Conservation (phyloP, 2,797 vertebrate species). For the Sylvilagus floridanus region DNA sequence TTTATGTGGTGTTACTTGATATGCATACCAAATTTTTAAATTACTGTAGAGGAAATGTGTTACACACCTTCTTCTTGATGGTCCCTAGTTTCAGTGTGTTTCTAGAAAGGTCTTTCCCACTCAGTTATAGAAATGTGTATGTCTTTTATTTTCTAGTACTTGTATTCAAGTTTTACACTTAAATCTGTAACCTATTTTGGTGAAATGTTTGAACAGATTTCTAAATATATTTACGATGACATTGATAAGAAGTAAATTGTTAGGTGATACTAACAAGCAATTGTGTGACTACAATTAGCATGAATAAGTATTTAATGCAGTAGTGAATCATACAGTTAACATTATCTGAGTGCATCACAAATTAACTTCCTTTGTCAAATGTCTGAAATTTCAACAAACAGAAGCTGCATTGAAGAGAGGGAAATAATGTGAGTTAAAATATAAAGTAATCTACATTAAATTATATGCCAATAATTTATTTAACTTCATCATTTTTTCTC, state of each 20-base stretch:
- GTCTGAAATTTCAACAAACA: constrained; percentile 31
- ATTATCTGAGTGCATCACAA: background rate
- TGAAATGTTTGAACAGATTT: constrained; percentile 34
- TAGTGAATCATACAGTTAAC: background rate
- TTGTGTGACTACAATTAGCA: background rate
- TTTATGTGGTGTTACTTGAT: background rate
- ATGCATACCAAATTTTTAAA: background rate
- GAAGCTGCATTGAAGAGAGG: constrained; percentile 11
- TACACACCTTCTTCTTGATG: background rate
- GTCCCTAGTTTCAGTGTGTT: background rate
- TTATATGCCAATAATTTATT: constrained; percentile 46
- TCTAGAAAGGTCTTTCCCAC: constrained; percentile 43
- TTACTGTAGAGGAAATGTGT: background rate
- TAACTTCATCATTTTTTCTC: constrained; percentile 23
- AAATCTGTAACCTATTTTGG: constrained; percentile 37
- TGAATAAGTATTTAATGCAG: constrained; percentile 29
- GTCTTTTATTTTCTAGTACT: constrained; percentile 31
- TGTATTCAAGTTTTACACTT: constrained; percentile 3
- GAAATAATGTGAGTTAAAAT: constrained; percentile 41
- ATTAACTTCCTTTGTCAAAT: constrained; percentile 36
- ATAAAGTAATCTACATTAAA: constrained; percentile 42
- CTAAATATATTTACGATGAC: constrained; percentile 29
- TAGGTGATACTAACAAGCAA: constrained; percentile 11
- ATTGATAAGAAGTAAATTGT: constrained; percentile 35
- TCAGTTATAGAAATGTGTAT: background rate